Percentiles rank a stretch among this genome's conserved stretches.
These are phyloP conservation scores for Empis stercorea DNA, from an alignment of 2,888 invertebrate genomes.

Conservation along the genomic window DNA sequence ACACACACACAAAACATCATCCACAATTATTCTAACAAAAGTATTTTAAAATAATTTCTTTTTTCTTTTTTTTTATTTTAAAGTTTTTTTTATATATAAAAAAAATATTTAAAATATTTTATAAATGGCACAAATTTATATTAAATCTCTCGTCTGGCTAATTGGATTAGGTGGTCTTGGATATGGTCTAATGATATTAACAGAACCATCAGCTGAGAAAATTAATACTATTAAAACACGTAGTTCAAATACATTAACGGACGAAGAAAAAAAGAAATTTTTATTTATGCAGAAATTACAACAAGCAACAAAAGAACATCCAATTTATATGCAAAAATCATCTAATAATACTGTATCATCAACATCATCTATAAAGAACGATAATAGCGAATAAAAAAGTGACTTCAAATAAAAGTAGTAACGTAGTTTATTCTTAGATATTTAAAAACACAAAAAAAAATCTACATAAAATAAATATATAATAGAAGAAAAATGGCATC, in stretches of 20 bases:
- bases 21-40: background rate
- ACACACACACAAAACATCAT: background rate
- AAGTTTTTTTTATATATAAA: too few relatives aligned
- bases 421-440: too few relatives aligned
- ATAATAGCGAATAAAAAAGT: too few relatives aligned
- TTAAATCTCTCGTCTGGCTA: slow-evolving; percentile 45
- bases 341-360: too few relatives aligned
- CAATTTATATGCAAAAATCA: slow-evolving; percentile 19
- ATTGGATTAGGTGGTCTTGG: slow-evolving; percentile 46
- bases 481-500: background rate
- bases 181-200: slow-evolving; percentile 44
- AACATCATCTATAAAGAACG: too few relatives aligned
- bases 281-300: slow-evolving; percentile 26
- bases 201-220: slow-evolving; percentile 40
- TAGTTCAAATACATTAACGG: slow-evolving; percentile 13
- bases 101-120: slow-evolving; percentile 10
- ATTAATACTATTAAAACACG: slow-evolving; percentile 23
- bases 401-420: background rate
- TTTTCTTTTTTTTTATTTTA: slow-evolving; percentile 9
- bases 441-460: too few relatives aligned
- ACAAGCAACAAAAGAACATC: slow-evolving; percentile 19
- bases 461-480: too few relatives aligned
- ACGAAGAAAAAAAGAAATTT: slow-evolving; percentile 24
- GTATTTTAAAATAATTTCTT: slow-evolving; percentile 2
- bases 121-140: slow-evolving; percentile 19